Evolutionary conservation across 2,797 vertebrate genomes (phyloP), one percentile per base, ranked within the genome.

Genomic region (Adrianichthys oophorus): DNA sequence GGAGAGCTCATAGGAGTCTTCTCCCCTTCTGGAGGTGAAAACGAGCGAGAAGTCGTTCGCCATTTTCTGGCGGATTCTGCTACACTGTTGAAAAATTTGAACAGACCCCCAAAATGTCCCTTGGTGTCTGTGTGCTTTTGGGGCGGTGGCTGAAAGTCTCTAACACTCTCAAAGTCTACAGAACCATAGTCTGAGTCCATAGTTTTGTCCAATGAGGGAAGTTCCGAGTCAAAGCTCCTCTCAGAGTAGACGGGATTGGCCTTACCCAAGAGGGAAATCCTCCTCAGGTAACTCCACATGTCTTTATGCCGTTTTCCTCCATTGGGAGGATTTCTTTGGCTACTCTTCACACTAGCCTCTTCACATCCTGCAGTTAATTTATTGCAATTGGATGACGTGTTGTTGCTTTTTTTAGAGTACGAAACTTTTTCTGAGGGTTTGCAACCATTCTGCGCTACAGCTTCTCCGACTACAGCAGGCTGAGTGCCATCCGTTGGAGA

Each of bases 221-320:
- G 89, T 82, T 83, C 90, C 10, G 90, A 92, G 72, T 93, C 93
- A 56, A 90, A 88, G 61, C 91, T 94, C 85, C 90, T 91, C 80
- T 94, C 91, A 17, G 90, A 76, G 60, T 86, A 83, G 54, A 85
- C 91, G 19, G 92, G 86, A 61, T 89, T 85, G 71, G 91, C 90
- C 72, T 89, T 93, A 74, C 90, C 90, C 58, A 92, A 82, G 57
- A 94, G 70, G 44, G 95, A 95, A 86, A 96, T 93, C 72, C 92
- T 92, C 88, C 92, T 95, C 72, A 96, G 78, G 86, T 95, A 96
- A 77, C 88, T 94, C 94, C 94, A 96, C 64, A 96, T 92, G 48
- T 95, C 94, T 68, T 91, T 94, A 26, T 91, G 84, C 71, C 78
- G 91, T 65, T 87, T 92, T 56, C 79, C 83, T 67, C 76, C 79